Percentiles rank a stretch among this genome's conserved stretches.
Conservation (phyloP, 1,140 invertebrate genomes). For the Kradibia gibbosae region DNA sequence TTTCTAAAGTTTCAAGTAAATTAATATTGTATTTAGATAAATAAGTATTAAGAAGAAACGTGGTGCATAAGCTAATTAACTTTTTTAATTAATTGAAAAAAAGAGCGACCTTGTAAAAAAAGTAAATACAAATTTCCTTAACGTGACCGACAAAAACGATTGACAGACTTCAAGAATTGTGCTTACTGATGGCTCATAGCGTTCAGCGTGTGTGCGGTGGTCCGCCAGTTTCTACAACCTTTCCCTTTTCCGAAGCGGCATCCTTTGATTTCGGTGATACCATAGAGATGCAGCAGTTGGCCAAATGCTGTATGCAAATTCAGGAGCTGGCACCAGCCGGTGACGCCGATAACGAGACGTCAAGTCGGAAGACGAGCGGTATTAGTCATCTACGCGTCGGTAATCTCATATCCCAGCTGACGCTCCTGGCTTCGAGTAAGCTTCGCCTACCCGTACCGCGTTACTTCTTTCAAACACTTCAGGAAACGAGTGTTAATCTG, state of each 20-base stretch:
- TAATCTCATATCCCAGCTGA: constrained; percentile 67
- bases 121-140: constrained; percentile 50
- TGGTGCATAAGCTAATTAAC: too few relatives aligned
- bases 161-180: constrained; percentile 83
- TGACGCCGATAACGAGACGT: constrained; percentile 61
- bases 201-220: constrained; percentile 80
- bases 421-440: constrained; percentile 78
- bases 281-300: constrained; percentile 73
- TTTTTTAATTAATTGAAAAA: too few relatives aligned
- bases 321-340: constrained; percentile 70
- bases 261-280: constrained; percentile 70
- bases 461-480: constrained; percentile 91
- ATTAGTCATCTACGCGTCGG: constrained; percentile 71
- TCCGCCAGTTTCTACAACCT: constrained; percentile 59
- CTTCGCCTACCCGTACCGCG: constrained; percentile 81
- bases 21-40: too few relatives aligned
- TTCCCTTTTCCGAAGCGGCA: constrained; percentile 69
- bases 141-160: constrained; percentile 17
- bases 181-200: constrained; percentile 81
- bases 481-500: constrained; percentile 86
- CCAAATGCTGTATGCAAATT: constrained; percentile 72
- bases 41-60: too few relatives aligned
- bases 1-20: too few relatives aligned
- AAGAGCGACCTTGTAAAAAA: background rate
- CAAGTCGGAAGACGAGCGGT: constrained; percentile 61